These are phyloP conservation scores for Penaeus japonicus DNA, from an alignment of 1,140 invertebrate genomes.

Conservation along the genomic window DNA sequence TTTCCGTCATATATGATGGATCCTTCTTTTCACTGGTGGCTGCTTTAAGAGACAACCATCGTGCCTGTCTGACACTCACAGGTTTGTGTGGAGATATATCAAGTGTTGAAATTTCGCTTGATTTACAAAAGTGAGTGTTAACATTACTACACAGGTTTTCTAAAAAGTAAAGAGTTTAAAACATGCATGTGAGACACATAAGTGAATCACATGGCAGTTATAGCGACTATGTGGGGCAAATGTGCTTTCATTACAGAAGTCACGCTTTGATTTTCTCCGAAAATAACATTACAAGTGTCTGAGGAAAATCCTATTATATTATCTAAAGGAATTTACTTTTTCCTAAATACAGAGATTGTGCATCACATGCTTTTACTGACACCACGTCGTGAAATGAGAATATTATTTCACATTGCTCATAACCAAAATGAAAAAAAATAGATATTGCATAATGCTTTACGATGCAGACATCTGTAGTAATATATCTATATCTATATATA, in stretches of 20 bases:
- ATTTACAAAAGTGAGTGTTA: constrained; percentile 8
- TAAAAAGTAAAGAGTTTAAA: constrained; percentile 13
- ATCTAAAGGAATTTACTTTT: no score
- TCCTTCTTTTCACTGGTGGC: background rate
- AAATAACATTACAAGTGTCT: background rate
- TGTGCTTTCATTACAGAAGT: background rate
- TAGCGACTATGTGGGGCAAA: constrained; percentile 15
- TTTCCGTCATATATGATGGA: constrained; percentile 15
- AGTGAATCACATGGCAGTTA: constrained; percentile 19
- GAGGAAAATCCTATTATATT: no score
- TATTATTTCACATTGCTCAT: no score
- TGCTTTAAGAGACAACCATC: constrained; percentile 15
- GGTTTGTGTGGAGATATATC: constrained; percentile 12
- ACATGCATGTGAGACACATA: constrained; percentile 3
- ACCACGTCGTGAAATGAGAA: no score
- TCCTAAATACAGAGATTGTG: no score
- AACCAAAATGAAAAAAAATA: no score
- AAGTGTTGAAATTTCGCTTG: constrained; percentile 2
- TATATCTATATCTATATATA: no score
- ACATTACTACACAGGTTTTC: constrained; percentile 26
- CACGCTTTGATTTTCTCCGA: background rate
- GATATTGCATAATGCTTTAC: no score
- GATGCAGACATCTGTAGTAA: no score
- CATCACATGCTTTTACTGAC: no score
- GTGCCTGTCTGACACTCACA: constrained; percentile 2